Evolutionary conservation across 2,797 vertebrate genomes (phyloP).

Genomic region (Thalassophryne amazonica): DNA sequence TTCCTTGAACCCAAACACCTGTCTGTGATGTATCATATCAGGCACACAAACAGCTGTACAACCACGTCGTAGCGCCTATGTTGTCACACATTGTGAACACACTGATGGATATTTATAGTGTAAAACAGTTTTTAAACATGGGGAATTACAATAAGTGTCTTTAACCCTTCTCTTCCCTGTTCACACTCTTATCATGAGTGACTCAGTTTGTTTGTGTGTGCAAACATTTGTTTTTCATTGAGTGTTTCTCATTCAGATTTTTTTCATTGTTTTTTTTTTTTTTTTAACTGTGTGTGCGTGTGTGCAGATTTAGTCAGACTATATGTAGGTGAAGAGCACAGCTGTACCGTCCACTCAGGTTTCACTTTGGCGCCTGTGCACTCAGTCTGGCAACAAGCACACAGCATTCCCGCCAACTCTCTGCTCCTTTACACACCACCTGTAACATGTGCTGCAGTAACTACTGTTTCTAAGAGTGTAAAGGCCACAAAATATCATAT

Average conservation of each 20-base stretch:
- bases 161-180: not conserved
- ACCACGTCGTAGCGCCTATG: conserved; percentile 73
- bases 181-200: conserved; percentile 28
- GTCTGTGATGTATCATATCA: no score
- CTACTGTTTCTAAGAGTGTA: conserved; percentile 53
- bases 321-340: conserved; percentile 34
- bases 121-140: conserved; percentile 47
- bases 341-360: conserved; percentile 60
- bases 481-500: conserved; percentile 53
- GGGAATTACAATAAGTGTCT: conserved; percentile 57
- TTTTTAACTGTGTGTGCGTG: conserved; percentile 10
- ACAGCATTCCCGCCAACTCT: conserved; percentile 49
- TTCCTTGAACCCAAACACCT: no score
- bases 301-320: conserved; percentile 28
- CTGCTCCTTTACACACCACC: conserved; percentile 72
- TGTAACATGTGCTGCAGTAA: conserved; percentile 71
- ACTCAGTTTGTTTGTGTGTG: conserved; percentile 20
- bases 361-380: conserved; percentile 65
- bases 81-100: conserved; percentile 60
- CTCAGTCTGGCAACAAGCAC: conserved; percentile 62
- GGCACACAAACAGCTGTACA: no score
- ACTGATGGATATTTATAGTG: conserved; percentile 59
- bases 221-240: conserved; percentile 16
- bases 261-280: conserved; percentile 24
- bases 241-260: conserved; percentile 47